Evolutionary conservation across 2,888 invertebrate species (phyloP).

Genomic region (Chloroclysta siterata): DNA sequence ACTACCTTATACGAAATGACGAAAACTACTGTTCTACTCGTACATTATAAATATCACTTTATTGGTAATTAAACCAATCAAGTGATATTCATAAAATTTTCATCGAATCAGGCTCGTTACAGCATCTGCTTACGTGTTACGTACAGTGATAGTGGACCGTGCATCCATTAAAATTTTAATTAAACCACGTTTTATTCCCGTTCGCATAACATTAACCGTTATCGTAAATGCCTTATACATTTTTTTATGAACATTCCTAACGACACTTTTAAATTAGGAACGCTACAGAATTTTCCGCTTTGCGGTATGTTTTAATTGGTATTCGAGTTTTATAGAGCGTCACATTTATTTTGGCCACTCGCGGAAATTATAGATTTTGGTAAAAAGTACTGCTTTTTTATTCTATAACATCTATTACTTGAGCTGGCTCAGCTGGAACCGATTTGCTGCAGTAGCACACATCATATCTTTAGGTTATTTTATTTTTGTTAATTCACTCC

Average conservation of each 20-base stretch:
- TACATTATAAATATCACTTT: slow-evolving; percentile 14
- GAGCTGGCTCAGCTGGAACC: too few relatives aligned
- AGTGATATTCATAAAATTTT: slow-evolving; percentile 39
- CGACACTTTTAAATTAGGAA: slow-evolving; percentile 42
- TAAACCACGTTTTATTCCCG: slow-evolving; percentile 47
- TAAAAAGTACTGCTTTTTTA: not conserved
- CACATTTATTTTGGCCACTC: slow-evolving; percentile 11
- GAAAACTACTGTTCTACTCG: slow-evolving; percentile 24
- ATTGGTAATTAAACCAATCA: slow-evolving; percentile 19
- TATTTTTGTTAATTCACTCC: too few relatives aligned
- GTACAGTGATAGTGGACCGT: slow-evolving; percentile 44
- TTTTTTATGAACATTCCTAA: slow-evolving; percentile 40
- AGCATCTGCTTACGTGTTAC: slow-evolving; percentile 33
- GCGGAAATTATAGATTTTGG: slow-evolving; percentile 6
- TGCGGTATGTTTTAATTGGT: slow-evolving; percentile 28
- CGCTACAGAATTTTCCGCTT: slow-evolving; percentile 32
- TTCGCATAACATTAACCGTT: slow-evolving; percentile 42
- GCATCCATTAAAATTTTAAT: slow-evolving; percentile 63
- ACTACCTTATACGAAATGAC: too few relatives aligned
- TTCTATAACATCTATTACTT: too few relatives aligned
- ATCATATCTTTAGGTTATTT: too few relatives aligned
- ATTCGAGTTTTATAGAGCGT: slow-evolving; percentile 24
- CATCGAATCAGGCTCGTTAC: slow-evolving; percentile 36
- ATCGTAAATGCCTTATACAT: slow-evolving; percentile 38
- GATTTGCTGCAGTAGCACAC: too few relatives aligned